A percentile compares a stretch with the other conserved stretches of the same genome.
phyloP scores from a whole-genome alignment of 2,888 invertebrate species.

The Phyto melanocephala region DNA sequence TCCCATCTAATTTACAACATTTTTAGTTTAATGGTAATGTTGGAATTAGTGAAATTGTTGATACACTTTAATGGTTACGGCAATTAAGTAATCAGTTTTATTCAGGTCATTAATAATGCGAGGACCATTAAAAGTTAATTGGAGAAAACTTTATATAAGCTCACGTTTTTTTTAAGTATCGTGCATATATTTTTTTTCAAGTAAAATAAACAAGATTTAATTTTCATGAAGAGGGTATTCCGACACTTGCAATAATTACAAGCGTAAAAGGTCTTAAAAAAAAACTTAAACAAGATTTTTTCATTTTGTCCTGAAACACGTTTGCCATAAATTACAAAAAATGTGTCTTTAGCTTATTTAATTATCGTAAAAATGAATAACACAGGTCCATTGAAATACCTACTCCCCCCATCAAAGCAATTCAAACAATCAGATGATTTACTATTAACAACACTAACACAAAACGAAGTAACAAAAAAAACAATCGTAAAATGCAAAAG shows the following conservation, averaged over 20 bases:
- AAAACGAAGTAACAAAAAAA: slow-evolving; percentile 3
- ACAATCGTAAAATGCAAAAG: slow-evolving; percentile 39
- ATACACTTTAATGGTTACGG: not conserved
- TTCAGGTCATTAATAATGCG: not conserved
- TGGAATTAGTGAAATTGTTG: too few species aligned
- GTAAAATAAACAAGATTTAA: not conserved
- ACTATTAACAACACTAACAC: slow-evolving; percentile 42
- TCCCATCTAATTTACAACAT: too few species aligned
- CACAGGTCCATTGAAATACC: not conserved
- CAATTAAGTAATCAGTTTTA: not conserved
- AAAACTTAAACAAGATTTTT: not conserved
- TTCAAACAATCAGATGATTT: slow-evolving; percentile 39
- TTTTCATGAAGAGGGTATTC: not conserved
- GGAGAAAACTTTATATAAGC: not conserved
- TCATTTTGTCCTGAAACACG: slow-evolving; percentile 4
- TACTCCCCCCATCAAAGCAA: not conserved
- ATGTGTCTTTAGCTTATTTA: slow-evolving; percentile 52
- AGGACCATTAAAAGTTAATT: not conserved
- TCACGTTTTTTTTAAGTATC: too few species aligned
- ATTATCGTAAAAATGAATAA: slow-evolving; percentile 47
- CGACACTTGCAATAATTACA: not conserved
- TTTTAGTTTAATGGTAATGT: too few species aligned
- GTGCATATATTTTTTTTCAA: too few species aligned
- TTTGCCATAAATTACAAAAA: slow-evolving; percentile 23
- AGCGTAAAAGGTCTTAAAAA: not conserved